These are phyloP conservation scores for Campopleginae sp. DNA, from an alignment of 2,888 invertebrate genomes.

Conservation along the genomic window DNA sequence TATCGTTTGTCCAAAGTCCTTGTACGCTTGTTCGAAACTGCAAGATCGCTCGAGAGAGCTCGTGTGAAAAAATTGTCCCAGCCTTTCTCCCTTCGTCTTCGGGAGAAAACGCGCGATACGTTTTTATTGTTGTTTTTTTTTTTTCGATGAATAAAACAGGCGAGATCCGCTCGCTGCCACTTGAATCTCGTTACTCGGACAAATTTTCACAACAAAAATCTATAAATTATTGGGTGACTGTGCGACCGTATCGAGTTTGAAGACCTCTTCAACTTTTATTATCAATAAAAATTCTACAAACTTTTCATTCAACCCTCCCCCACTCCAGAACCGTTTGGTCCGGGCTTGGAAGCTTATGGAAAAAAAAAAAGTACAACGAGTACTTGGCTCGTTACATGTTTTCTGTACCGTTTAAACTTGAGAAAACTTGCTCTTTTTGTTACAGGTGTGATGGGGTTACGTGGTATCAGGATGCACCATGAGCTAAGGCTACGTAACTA, in stretches of 20 bases:
- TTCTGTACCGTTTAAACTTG: neutral
- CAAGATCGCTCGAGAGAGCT: slow-evolving; percentile 20
- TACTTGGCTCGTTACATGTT: neutral
- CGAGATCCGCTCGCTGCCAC: neutral
- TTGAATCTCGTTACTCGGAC: neutral
- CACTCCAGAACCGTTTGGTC: neutral
- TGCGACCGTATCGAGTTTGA: neutral
- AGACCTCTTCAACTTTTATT: slow-evolving; percentile 4
- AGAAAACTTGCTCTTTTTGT: slow-evolving; percentile 70
- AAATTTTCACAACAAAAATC: neutral
- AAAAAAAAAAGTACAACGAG: neutral
- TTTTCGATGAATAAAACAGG: neutral
- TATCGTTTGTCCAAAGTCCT: slow-evolving; percentile 55
- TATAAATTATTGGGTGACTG: neutral
- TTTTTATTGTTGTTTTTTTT: neutral
- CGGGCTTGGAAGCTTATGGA: neutral
- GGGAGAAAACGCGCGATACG: slow-evolving; percentile 32
- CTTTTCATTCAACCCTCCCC: neutral
- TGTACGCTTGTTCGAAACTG: slow-evolving; percentile 55
- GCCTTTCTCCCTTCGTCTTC: slow-evolving; percentile 54
- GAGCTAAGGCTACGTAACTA: slow-evolving; percentile 82
- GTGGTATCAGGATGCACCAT: slow-evolving; percentile 80
- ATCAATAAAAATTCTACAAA: slow-evolving; percentile 1
- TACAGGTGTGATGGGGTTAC: slow-evolving; percentile 81
- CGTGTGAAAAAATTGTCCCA: slow-evolving; percentile 52